Evolutionary conservation across 2,888 invertebrate species (phyloP), one percentile per base, ranked within the genome.

Genomic region (Crioceris asparagi): DNA sequence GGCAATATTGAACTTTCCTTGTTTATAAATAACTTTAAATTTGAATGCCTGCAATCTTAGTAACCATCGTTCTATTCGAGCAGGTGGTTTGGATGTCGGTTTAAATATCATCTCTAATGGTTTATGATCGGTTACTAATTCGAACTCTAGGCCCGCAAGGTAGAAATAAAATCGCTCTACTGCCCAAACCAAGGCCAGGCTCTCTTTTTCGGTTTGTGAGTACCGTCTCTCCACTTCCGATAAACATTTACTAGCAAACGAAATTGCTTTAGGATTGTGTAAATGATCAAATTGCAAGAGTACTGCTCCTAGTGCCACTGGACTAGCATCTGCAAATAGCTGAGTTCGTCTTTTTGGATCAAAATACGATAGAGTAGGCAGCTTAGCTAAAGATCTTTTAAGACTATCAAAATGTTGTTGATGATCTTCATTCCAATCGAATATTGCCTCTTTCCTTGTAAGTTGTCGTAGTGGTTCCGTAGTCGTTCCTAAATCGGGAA

Each of bases 141-240:
- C 55, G 46, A 69, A 69, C 3, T 53, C 45, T 8, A 57, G 40
- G 8, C 66, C 68, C 42, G 49, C 55, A 3, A 67, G 32, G 43
- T 61, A 67, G 21, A 53, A 48, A 38, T 61, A 52, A 46, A 65
- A 68, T 39, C 55, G 51, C 38, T 60, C 56, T 7, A 63, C 56
- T 3, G 55, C 61, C 49, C 54, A 67, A 8, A 65, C 51, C 4
- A 65, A 42, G 8, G 56, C 55, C 10, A 64, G 48, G 15, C 59
- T 61, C 46, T 59, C 56, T 35, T 54, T 54, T 42, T 59, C 60
- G 1, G 55, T 54, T 43, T 60, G 56, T 3, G 51, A 66, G 45
- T 60, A 56, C 16, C 51, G 29, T 15, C 40, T 23, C 40, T 53
- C 52, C 4, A 39, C 33, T 2, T 36, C 35, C 11, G 50, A 41